These are phyloP conservation scores for Eupsilia transversa DNA, from an alignment of 2,888 invertebrate species.

Conservation along the genomic window DNA sequence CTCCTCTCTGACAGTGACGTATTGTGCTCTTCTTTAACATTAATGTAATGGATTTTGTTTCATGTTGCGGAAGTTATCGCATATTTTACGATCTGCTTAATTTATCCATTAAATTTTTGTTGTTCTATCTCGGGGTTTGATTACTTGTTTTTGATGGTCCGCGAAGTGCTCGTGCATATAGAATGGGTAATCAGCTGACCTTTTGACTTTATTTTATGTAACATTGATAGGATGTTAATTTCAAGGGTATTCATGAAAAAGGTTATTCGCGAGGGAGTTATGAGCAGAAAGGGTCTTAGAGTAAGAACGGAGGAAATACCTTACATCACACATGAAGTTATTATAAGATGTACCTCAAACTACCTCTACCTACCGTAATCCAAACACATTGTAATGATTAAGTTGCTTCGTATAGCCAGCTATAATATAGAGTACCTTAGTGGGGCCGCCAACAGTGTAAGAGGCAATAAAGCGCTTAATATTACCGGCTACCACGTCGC, in stretches of 20 bases:
- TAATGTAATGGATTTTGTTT: constrained; percentile 89
- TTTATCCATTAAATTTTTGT: constrained; percentile 74
- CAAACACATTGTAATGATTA: constrained; percentile 33
- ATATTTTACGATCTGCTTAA: constrained; percentile 82
- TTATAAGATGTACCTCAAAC: constrained; percentile 9
- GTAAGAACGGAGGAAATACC: constrained; percentile 15
- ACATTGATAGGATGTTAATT: constrained; percentile 27
- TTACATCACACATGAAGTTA: not conserved
- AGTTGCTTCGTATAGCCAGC: constrained; percentile 19
- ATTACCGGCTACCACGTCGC: constrained; percentile 50
- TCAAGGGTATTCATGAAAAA: not conserved
- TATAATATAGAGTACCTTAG: constrained; percentile 35
- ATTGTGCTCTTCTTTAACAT: constrained; percentile 89
- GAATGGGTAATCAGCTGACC: constrained; percentile 38
- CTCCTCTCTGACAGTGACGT: constrained; percentile 87
- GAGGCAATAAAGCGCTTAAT: constrained; percentile 56
- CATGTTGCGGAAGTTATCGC: constrained; percentile 85
- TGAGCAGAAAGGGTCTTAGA: not conserved
- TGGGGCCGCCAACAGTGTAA: constrained; percentile 45
- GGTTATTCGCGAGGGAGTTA: constrained; percentile 4
- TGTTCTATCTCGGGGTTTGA: constrained; percentile 52
- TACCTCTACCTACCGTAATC: not conserved
- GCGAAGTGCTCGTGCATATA: constrained; percentile 38
- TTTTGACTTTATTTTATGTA: constrained; percentile 20
- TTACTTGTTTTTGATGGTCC: constrained; percentile 47